phyloP scores from a whole-genome alignment of 2,797 vertebrate species.

The Ptychadena robeensis region DNA sequence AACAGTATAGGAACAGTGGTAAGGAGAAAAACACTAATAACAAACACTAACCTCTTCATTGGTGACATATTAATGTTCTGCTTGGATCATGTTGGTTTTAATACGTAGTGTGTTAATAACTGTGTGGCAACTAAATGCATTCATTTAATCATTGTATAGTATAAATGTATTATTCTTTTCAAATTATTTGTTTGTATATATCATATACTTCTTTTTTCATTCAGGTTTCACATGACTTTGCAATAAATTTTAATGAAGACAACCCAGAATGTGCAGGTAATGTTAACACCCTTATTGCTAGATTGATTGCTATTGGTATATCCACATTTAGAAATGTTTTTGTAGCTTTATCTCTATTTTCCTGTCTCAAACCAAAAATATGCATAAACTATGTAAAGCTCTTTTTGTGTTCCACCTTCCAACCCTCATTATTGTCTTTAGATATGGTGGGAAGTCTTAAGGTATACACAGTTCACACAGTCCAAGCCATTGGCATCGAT shows the following conservation, averaged over 20 bases:
- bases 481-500: no score
- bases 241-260: slow-evolving; percentile 98
- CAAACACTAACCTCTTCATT: not conserved
- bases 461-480: no score
- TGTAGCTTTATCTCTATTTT: no score
- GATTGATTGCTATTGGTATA: no score
- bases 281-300: slow-evolving; percentile 32
- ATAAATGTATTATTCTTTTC: not conserved
- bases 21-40: not conserved
- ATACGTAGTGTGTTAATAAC: not conserved
- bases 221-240: slow-evolving; percentile 98
- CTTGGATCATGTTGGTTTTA: not conserved
- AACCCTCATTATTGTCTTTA: no score
- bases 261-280: slow-evolving; percentile 98
- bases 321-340: no score
- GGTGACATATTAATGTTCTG: not conserved
- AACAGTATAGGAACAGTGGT: not conserved
- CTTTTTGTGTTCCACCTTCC: no score
- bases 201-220: slow-evolving; percentile 57
- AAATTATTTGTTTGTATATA: not conserved
- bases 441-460: no score
- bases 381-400: no score
- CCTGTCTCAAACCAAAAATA: no score
- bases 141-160: not conserved
- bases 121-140: not conserved